Evolutionary conservation across 2,888 invertebrate species (phyloP), one percentile per base, ranked within the genome.

Genomic region (Tromatobia lineatoria): DNA sequence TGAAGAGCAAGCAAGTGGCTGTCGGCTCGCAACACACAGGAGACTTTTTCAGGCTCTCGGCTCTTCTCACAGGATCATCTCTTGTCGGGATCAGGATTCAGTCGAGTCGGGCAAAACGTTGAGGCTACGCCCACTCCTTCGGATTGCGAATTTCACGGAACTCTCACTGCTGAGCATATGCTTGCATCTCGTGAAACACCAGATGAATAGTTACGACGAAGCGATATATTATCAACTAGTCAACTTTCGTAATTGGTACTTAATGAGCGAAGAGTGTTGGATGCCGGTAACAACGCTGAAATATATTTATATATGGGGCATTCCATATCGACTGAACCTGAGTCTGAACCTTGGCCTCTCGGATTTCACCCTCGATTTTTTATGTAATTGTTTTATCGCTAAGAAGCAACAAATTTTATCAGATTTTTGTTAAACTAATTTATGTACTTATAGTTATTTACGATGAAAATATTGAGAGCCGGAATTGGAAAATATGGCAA

Each of bases 61-160:
- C 57, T 15, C 67, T 61, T 45, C 18, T 61, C 74, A 50, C 74
- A 64, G 74, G 74, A 75, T 75, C 34, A 64, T 75, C 64, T 75
- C 64, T 64, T 18, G 61, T 64, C 20, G 61, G 61, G 61, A 47
- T 47, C 45, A 73, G 74, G 61, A 59, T 45, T n/a, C 42, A 59
- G 47, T 18, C 29, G 34, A 18, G 29, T 20, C 61, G 42, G 15
- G 38, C 45, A 59, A 38, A 64, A 42, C 50, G 67, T 71, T 18
- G 42, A 61, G n/a, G 47, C n/a, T 6, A 15, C 15, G 29, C 47
- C 20, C 59, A 23, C 50, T 73, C 85, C 57, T 52, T 23, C 20
- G 77, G 57, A 76, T 77, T 54, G 76, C 76, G 61, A 80, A 83
- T 77, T 83, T 83, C 83, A 83, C 15, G 73, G 83, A 64, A 83